Evolutionary conservation across 2,797 vertebrate genomes (phyloP), one percentile per base, ranked within the genome.

Genomic region (Amblyopsis hoosieri): DNA sequence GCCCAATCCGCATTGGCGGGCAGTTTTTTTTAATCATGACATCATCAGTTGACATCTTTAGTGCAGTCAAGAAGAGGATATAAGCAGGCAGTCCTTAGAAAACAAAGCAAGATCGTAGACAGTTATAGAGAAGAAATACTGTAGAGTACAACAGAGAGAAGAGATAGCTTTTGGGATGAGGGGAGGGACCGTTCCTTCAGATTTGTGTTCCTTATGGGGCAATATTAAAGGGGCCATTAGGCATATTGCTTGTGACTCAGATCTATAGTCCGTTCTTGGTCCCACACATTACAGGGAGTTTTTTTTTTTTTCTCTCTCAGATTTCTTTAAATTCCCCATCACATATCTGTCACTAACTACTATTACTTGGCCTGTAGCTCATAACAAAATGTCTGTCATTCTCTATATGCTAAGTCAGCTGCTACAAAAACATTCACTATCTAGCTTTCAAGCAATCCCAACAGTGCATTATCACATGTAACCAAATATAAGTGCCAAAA

Each of bases 11-110:
- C 45, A 74, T 71, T 79, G 48, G 62, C 78, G 80, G 81, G 76
- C 60, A 65, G 78, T 66, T 67, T 81, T 53, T 19, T 71, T 75
- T 67, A 4, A 79, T 87, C 75, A 80, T 91, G 90, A 92, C 91
- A 91, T 93, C 91, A 92, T 92, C 71, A 74, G 72, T 86, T 91
- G 92, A 92, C 90, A 91, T 92, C 88, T 89, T 90, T 88, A 90
- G 89, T 84, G 90, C 89, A 90, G 85, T 89, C 75, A 72, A 83
- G 85, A 74, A 60, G 65, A 45, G 50, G 72, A 65, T 56, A 89
- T 60, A 80, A 83, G 81, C 84, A 84, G 82, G 80, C 82, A 87
- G 85, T 82, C 70, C 71, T 83, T 62, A 75, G 62, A 54, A 70
- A 48, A 42, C 60, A 74, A 74, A 69, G 11, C 60, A 56, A 46